These are phyloP conservation scores for Capreolus pygargus DNA, from an alignment of 2,113 vertebrate species.

Conservation along the genomic window DNA sequence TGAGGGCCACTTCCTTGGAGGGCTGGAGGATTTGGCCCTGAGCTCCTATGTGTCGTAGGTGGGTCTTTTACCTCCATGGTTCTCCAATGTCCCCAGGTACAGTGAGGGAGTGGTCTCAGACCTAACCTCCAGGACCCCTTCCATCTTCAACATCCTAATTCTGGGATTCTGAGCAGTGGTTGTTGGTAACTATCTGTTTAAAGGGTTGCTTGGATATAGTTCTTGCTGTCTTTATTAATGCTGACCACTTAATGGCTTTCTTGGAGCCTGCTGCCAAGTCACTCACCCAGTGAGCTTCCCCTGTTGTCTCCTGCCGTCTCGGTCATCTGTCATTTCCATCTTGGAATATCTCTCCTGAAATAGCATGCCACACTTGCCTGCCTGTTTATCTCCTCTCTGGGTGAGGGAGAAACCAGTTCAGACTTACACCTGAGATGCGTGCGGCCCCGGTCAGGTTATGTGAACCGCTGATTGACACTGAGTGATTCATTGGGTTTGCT, in stretches of 20 bases:
- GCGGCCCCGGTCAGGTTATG: conserved; percentile 53
- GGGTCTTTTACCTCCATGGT: neutral
- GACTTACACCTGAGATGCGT: conserved; percentile 51
- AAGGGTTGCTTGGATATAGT: neutral
- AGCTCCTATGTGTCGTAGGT: neutral
- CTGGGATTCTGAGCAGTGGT: neutral
- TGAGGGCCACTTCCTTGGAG: neutral
- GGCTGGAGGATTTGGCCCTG: neutral
- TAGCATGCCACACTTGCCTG: conserved; percentile 65
- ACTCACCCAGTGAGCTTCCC: conserved; percentile 13
- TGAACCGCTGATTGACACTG: conserved; percentile 40
- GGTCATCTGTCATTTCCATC: conserved; percentile 61
- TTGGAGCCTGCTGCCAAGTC: neutral
- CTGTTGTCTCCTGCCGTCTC: conserved; percentile 12
- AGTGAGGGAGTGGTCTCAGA: neutral
- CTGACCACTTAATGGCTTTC: neutral
- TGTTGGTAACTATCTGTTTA: neutral
- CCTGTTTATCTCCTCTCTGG: conserved; percentile 68
- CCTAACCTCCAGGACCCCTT: neutral
- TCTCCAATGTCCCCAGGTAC: too few relatives aligned
- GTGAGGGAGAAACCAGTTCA: conserved; percentile 58
- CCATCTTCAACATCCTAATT: neutral
- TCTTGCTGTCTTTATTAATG: neutral
- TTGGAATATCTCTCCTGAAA: conserved; percentile 68
- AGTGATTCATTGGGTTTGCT: conserved; percentile 19